Conservation (phyloP, 2,888 invertebrate genomes). For the Trachelus troglodyta region DNA sequence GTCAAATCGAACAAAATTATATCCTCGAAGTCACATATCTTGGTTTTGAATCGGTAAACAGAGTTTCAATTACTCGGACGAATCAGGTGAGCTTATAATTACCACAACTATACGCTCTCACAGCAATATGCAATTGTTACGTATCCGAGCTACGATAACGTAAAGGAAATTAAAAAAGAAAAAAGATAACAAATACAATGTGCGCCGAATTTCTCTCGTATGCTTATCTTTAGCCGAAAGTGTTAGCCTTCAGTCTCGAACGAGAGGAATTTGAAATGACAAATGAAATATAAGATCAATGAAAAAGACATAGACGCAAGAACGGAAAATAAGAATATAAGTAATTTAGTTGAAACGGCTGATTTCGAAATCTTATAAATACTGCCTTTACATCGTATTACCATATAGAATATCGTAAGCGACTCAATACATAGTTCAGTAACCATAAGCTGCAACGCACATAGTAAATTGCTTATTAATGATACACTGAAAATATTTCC, state of each 20-base stretch:
- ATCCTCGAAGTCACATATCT: not conserved
- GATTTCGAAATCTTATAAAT: conserved; percentile 22
- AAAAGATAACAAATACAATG: not conserved
- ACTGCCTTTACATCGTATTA: conserved; percentile 28
- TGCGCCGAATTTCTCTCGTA: not conserved
- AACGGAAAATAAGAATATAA: not conserved
- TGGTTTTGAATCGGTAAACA: too few relatives aligned
- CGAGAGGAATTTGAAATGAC: not conserved
- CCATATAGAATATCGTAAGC: conserved; percentile 11
- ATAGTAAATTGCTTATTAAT: not conserved
- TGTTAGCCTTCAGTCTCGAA: not conserved
- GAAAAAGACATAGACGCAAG: not conserved
- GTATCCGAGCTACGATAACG: not conserved
- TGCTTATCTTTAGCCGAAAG: too few relatives aligned
- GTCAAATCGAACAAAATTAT: not conserved
- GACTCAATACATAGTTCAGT: conserved; percentile 2
- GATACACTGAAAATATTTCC: not conserved
- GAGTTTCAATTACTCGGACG: too few relatives aligned
- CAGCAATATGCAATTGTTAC: not conserved
- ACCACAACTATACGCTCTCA: not conserved
- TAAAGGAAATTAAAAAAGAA: not conserved
- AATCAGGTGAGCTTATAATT: not conserved
- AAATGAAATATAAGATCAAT: not conserved
- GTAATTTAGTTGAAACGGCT: not conserved
- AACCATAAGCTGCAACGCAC: not conserved